Base-by-base conservation (phyloP, 1,140 invertebrate genomes). In the Nomia melanderi region DNA sequence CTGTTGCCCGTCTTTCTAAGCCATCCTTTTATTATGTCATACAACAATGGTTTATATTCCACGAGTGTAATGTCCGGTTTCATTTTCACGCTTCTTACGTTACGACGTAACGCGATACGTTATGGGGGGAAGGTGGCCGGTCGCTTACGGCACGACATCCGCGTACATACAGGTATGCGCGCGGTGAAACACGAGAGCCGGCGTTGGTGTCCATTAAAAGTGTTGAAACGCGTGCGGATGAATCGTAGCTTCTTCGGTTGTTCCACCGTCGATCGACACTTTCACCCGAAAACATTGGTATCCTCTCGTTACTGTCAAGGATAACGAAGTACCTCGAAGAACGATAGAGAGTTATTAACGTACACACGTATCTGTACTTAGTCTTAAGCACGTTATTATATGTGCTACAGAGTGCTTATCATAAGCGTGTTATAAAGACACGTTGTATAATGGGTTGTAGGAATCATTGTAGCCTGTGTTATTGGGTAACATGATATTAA, bases 21-120 rank as follows among this genome's bases (percentile, higher is more conserved):
- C 36, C 14, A 70, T 31, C 53, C 25, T 36, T n/a, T 47, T 44
- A 53, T 73, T 73, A 65, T 73, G 71, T 65, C 71, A 73, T 31
- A 73, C 71, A 64, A 73, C 60, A 73, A 73, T 73, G 71, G 31
- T 73, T 54, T 73, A 50, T 65, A 73, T 64, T 64, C 44, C 60
- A 20, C 44, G 14, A 73, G 47, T 73, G 71, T 65, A 65, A 73
- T 39, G 71, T 73, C 60, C 70, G 59, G 71, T 73, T 73, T 73
- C 71, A 29, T 73, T 65, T 73, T 64, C 71, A 73, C 60, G 59
- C 44, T 73, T 65, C 71, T 73, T 73, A 73, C 60, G 71, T 73
- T 73, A 73, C 71, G 12, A 39, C 7, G 60, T 54, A 73, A 73
- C 47, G 60, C 71, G 71, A 73, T 65, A 73, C 23, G 12, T 7